Conservation (phyloP, 2,888 invertebrate species). For the Glaucopsyche alexis region DNA sequence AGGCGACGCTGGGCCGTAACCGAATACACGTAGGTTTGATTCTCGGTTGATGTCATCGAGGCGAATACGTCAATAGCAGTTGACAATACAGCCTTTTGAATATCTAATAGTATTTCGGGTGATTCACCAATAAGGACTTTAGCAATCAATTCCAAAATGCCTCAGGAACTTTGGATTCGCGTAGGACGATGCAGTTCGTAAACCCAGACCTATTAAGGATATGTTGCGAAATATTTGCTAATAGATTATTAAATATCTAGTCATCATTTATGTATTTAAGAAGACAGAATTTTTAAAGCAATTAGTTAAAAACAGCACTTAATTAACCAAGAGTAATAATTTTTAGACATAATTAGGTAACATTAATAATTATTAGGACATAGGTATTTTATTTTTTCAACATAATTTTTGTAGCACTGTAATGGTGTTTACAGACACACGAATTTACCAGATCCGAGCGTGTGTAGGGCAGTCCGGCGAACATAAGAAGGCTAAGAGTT, state of each 20-base stretch:
- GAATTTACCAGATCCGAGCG: no score
- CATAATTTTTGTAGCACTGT: no score
- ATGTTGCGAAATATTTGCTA: slow-evolving; percentile 15
- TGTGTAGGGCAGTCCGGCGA: no score
- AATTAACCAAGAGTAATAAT: background rate
- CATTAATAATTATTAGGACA: no score
- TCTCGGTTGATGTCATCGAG: slow-evolving; percentile 45
- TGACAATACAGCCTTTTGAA: slow-evolving; percentile 30
- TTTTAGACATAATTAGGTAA: no score
- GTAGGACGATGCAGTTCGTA: slow-evolving; percentile 16
- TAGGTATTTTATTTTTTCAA: no score
- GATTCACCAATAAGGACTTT: slow-evolving; percentile 25
- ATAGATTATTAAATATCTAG: slow-evolving; percentile 3
- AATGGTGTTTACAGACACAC: no score
- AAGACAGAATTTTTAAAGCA: background rate
- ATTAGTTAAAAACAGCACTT: background rate
- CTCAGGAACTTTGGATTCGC: slow-evolving; percentile 8
- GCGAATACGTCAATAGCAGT: slow-evolving; percentile 32
- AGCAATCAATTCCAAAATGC: slow-evolving; percentile 20
- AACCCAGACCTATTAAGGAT: slow-evolving; percentile 5
- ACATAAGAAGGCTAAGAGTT: no score
- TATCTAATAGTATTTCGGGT: slow-evolving; percentile 22
- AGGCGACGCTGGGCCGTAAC: slow-evolving; percentile 41
- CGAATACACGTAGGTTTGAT: slow-evolving; percentile 43
- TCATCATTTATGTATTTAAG: background rate